Evolutionary conservation across 2,888 invertebrate species (phyloP), one percentile per base, ranked within the genome.

Genomic region (Synergus itoensis): DNA sequence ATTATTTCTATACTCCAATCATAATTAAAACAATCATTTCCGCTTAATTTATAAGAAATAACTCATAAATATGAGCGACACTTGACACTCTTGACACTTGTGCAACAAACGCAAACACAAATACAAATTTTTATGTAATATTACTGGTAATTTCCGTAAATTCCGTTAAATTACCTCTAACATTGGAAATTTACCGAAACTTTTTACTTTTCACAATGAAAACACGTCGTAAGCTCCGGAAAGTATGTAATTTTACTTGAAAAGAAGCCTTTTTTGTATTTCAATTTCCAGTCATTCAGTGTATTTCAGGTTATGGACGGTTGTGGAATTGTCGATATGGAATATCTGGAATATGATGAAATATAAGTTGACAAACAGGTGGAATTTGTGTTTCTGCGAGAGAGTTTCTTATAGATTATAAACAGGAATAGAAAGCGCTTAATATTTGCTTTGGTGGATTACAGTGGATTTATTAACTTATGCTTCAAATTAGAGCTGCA

Each of bases 221-320:
- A 67, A 45, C 67, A 43, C 14, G 45, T 43, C 41, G 18, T 67
- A 11, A 45, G 41, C 67, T 67, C 45, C 14, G 14, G 14, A 67
- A 67, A 21, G 41, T 43, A 67, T 18, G 60, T 60, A 43, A 21
- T 67, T 67, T 45, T 45, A 41, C 67, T 43, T 67, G 43, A 67
- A 67, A 67, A 67, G 41, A 21, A 67, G n/a, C 67, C 67, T 67
- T 67, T 45, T 67, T 67, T 21, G 8, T 41, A 18, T 67, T 43
- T 21, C 18, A 12, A 43, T 67, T 67, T 67, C n/a, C n/a, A n/a
- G n/a, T n/a, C n/a, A n/a, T n/a, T n/a, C 28, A 28, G 28, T 28
- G 41, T n/a, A 18, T 67, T 67, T 43, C 21, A 73, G 73, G 73
- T 73, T 73, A 69, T 69, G 48, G 14, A 69, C 48, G 45, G 48